These are phyloP conservation scores for Camponotus pennsylvanicus DNA, from an alignment of 1,140 invertebrate species.

Conservation along the genomic window DNA sequence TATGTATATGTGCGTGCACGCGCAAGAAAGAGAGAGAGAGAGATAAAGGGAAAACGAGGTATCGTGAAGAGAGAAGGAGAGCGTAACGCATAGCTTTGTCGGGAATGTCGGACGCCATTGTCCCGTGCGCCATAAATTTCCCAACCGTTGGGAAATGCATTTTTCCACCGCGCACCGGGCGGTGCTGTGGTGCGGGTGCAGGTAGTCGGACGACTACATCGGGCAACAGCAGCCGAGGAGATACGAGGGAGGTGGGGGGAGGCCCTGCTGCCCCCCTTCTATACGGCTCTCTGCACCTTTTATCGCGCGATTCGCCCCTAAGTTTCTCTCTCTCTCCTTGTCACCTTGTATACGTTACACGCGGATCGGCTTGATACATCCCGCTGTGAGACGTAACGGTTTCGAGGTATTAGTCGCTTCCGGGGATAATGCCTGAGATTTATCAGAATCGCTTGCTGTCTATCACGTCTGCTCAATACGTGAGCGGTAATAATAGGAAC, in stretches of 20 bases:
- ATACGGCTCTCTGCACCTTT: slow-evolving; percentile 54
- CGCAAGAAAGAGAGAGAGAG: not conserved
- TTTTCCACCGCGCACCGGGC: slow-evolving; percentile 77
- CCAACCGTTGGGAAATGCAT: slow-evolving; percentile 79
- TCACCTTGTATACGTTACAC: not conserved
- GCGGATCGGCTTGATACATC: slow-evolving; percentile 53
- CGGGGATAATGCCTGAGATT: slow-evolving; percentile 38
- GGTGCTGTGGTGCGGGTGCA: slow-evolving; percentile 48
- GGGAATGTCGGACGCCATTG: slow-evolving; percentile 74
- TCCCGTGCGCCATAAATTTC: slow-evolving; percentile 79
- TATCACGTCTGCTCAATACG: not conserved
- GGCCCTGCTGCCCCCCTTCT: not conserved
- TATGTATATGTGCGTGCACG: too few species aligned
- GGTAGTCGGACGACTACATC: slow-evolving; percentile 66
- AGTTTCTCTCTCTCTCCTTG: slow-evolving; percentile 27
- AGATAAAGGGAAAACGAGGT: not conserved
- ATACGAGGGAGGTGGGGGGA: not conserved
- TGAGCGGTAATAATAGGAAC: not conserved
- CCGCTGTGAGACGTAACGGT: slow-evolving; percentile 66
- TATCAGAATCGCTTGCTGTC: slow-evolving; percentile 14
- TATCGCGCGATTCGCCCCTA: slow-evolving; percentile 22
- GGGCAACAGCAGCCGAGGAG: slow-evolving; percentile 15
- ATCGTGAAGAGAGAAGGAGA: slow-evolving; percentile 51
- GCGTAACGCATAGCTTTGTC: slow-evolving; percentile 64
- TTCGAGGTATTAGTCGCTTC: slow-evolving; percentile 54